Conservation (phyloP, 2,888 invertebrate species). For the Marasmarcha lunaedactyla region DNA sequence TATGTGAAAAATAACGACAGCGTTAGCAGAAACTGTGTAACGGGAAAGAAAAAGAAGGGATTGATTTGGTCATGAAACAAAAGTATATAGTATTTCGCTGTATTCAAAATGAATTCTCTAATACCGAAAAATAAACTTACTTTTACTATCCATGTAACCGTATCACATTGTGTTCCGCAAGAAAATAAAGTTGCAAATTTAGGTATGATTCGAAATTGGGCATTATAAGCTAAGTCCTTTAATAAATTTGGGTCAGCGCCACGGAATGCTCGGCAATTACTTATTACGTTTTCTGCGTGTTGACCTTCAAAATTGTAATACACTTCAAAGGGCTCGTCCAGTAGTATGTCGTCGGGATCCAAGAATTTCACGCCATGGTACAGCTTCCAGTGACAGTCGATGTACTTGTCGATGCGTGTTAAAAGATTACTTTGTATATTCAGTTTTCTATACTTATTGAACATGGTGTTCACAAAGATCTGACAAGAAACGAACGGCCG, state of each 20-base stretch:
- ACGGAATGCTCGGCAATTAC: slow-evolving; percentile 28
- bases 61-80: no score
- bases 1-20: no score
- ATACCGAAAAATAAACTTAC: slow-evolving; percentile 25
- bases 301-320: slow-evolving; percentile 48
- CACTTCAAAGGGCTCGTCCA: slow-evolving; percentile 40
- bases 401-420: slow-evolving; percentile 34
- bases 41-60: no score
- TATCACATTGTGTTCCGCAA: slow-evolving; percentile 33
- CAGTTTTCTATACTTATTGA: slow-evolving; percentile 28
- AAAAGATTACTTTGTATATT: slow-evolving; percentile 36
- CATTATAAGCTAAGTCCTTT: slow-evolving; percentile 33
- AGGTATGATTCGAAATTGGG: slow-evolving; percentile 36
- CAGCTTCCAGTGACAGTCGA: slow-evolving; percentile 48
- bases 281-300: slow-evolving; percentile 38
- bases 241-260: slow-evolving; percentile 31
- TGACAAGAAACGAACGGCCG: slow-evolving; percentile 25
- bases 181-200: slow-evolving; percentile 27
- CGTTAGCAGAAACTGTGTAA: no score
- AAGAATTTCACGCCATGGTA: slow-evolving; percentile 39
- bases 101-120: no score
- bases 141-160: slow-evolving; percentile 38
- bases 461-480: slow-evolving; percentile 34
- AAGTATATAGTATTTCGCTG: no score
- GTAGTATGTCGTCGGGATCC: slow-evolving; percentile 26